Base-by-base conservation (phyloP, 2,113 vertebrate species). In the Callithrix jacchus region DNA sequence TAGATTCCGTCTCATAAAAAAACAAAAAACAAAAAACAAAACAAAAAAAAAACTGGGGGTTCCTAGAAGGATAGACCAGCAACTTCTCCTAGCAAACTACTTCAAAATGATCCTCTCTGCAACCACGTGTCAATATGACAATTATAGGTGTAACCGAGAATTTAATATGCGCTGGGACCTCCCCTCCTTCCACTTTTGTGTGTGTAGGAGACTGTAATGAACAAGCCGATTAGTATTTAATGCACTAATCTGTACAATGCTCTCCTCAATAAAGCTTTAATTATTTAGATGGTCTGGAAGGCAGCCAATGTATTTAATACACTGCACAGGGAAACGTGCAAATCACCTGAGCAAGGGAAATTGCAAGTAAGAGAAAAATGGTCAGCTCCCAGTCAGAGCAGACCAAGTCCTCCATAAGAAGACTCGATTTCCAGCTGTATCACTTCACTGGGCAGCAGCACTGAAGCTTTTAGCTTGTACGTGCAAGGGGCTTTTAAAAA, bases 261-360 rank as follows among this genome's bases (percentile, higher is more conserved):
- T 45, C 86, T 95, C 82, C 54, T 93, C 91, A 89, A 52, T 64
- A 97, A 97, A 97, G 97, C 83, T 81, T 96, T 79, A 82, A 45
- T 97, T 96, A 96, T 96, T 97, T 97, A 89, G 85, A 94, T 88
- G 32, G 64, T 94, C 94, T 94, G 84, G 81, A 97, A 96, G 81
- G 47, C 16, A 81, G 93, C 73, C 61, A 66, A 37, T 3, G 10
- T n/a, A 14, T 16, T 93, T 85, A 80, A 84, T 37, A 70, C 14
- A 27, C 61, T 68, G 90, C 45, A 79, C 88, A 64, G 88, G 37
- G 32, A 84, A 96, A 92, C 32, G 64, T 21, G 56, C 85, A 86
- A 94, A 49, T 47, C 1, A 16, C 83, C 18, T 9, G 80, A 83
- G 95, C n/a, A 2, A 73, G 86, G 92, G 91, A 97, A 94, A 97